Percentiles rank a stretch among this genome's conserved stretches.
Evolutionary conservation across 2,888 invertebrate genomes (phyloP).

Genomic region (Eupithecia dodoneata): DNA sequence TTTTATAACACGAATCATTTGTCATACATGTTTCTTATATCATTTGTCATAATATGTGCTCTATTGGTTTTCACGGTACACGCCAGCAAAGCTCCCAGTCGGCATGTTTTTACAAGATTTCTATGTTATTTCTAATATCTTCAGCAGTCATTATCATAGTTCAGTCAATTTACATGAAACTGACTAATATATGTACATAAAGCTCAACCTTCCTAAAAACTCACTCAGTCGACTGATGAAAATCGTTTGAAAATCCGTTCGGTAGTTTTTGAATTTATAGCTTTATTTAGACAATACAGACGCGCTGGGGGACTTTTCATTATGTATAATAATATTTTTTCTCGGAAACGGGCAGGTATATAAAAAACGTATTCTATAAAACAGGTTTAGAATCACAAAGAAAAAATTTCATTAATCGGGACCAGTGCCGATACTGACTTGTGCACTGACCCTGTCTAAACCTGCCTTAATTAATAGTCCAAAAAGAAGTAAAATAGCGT

Average conservation of each 20-base stretch:
- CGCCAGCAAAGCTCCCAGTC: background rate
- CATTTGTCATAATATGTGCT: background rate
- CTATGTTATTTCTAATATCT: background rate
- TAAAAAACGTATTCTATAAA: no score
- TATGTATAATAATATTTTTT: no score
- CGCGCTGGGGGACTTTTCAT: no score
- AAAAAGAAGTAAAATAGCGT: slow-evolving; percentile 34
- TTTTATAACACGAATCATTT: background rate
- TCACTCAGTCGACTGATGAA: background rate
- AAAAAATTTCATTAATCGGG: no score
- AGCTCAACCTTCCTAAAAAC: background rate
- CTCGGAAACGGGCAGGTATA: no score
- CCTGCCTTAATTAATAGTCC: slow-evolving; percentile 16
- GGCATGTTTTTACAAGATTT: background rate
- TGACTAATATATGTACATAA: background rate
- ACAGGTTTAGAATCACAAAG: no score
- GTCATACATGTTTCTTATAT: background rate
- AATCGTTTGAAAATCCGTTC: background rate
- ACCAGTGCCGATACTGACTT: no score
- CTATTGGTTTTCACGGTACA: background rate
- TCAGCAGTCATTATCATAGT: background rate
- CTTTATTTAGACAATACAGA: no score
- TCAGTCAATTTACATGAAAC: background rate
- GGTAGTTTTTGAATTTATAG: background rate
- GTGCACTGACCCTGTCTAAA: no score